These are phyloP conservation scores for Ips typographus DNA, from an alignment of 1,140 invertebrate genomes.

Conservation along the genomic window DNA sequence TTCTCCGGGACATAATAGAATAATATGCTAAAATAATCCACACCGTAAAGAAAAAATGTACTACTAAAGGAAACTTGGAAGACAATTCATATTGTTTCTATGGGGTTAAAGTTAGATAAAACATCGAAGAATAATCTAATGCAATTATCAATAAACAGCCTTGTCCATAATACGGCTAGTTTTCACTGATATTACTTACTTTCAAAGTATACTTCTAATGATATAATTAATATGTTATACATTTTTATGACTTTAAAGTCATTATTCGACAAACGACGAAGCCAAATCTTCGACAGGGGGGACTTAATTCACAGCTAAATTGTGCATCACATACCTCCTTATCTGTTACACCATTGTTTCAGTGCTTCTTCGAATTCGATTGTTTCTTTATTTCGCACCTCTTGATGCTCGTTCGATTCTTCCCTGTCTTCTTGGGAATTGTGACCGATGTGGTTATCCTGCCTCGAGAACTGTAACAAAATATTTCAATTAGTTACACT, in stretches of 20 bases:
- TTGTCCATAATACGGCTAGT: background rate
- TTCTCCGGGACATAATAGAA: too few species aligned
- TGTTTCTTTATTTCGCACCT: slow-evolving; percentile 58
- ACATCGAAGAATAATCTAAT: too few species aligned
- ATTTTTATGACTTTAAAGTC: background rate
- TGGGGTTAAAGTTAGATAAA: too few species aligned
- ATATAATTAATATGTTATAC: background rate
- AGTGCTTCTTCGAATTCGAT: slow-evolving; percentile 66
- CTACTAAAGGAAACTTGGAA: too few species aligned
- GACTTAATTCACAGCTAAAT: background rate
- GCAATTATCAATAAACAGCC: too few species aligned
- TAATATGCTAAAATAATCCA: too few species aligned
- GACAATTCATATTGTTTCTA: too few species aligned
- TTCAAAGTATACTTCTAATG: background rate
- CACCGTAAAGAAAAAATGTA: too few species aligned
- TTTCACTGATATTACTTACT: background rate
- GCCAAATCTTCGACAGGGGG: background rate
- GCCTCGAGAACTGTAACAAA: slow-evolving; percentile 31
- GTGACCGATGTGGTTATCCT: slow-evolving; percentile 30
- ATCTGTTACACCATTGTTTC: slow-evolving; percentile 70
- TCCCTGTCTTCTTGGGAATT: slow-evolving; percentile 31
- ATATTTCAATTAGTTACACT: background rate
- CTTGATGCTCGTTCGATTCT: slow-evolving; percentile 52
- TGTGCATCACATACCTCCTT: slow-evolving; percentile 41
- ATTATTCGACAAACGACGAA: background rate